Evolutionary conservation across 2,888 invertebrate species (phyloP).

Genomic region (Periphyllus acericola): DNA sequence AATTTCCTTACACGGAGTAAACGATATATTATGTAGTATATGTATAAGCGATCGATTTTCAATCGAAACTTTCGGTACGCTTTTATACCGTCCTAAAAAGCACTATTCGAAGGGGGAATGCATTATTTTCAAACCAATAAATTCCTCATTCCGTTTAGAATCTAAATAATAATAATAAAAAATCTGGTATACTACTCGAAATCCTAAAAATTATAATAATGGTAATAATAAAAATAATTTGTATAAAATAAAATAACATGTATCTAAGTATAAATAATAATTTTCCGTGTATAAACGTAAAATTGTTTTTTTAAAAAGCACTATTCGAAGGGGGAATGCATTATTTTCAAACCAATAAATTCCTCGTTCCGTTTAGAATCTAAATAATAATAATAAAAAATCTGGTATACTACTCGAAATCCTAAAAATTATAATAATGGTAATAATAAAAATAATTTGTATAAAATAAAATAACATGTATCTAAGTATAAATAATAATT

Average conservation of each 20-base stretch:
- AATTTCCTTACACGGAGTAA: slow-evolving; percentile 5
- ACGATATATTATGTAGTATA: slow-evolving; percentile 9
- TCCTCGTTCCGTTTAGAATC: neutral
- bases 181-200: neutral
- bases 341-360: slow-evolving; percentile 28
- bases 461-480: too few species aligned
- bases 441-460: too few species aligned
- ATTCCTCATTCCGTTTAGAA: neutral
- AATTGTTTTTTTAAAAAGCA: too few species aligned
- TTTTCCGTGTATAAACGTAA: too few species aligned
- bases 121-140: slow-evolving; percentile 17
- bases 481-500: too few species aligned
- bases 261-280: too few species aligned
- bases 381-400: neutral
- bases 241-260: too few species aligned
- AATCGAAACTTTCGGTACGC: slow-evolving; percentile 2
- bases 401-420: neutral
- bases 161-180: neutral
- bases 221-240: too few species aligned
- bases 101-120: neutral
- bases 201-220: too few species aligned
- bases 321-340: neutral
- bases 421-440: too few species aligned
- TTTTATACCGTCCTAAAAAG: neutral
- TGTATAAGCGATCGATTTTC: slow-evolving; percentile 3